Percentiles rank a stretch among this genome's conserved stretches.
Conservation (phyloP, 1,140 invertebrate species). For the Heliconius melpomene region DNA sequence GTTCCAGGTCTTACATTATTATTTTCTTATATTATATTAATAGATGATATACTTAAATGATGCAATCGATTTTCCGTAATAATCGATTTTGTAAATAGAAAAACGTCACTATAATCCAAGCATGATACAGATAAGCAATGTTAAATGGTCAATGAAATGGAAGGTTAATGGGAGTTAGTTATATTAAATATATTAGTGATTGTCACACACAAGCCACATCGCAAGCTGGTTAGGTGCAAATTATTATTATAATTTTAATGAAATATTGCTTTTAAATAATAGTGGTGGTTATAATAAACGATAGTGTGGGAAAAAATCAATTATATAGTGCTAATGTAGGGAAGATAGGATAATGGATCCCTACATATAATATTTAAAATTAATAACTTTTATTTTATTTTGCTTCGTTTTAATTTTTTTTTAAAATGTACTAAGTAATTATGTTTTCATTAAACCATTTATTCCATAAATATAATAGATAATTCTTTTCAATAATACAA, state of each 20-base stretch:
- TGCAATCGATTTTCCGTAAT: neutral
- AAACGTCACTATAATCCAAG: conserved; percentile 9
- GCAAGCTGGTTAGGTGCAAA: conserved; percentile 26
- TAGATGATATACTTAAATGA: too few relatives aligned
- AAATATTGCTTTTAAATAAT: neutral
- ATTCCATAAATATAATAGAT: too few relatives aligned
- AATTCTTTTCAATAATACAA: too few relatives aligned
- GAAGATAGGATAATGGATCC: too few relatives aligned
- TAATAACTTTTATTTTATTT: too few relatives aligned
- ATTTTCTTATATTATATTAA: too few relatives aligned
- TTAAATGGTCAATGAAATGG: conserved; percentile 33
- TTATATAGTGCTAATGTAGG: too few relatives aligned
- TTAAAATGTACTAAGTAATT: too few relatives aligned
- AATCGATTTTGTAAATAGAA: neutral
- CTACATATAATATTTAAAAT: too few relatives aligned
- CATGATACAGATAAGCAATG: conserved; percentile 32
- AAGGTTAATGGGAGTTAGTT: conserved; percentile 11
- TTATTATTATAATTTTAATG: neutral
- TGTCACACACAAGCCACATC: conserved; percentile 21
- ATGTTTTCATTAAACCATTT: too few relatives aligned
- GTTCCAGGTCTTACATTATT: too few relatives aligned
- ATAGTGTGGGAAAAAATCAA: neutral
- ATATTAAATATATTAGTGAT: neutral
- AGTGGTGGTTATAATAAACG: neutral
- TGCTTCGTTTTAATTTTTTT: too few relatives aligned